A percentile compares a stretch with the other conserved stretches of the same genome.
These are phyloP conservation scores for Archips xylosteana DNA, from an alignment of 2,888 invertebrate species.

Conservation along the genomic window DNA sequence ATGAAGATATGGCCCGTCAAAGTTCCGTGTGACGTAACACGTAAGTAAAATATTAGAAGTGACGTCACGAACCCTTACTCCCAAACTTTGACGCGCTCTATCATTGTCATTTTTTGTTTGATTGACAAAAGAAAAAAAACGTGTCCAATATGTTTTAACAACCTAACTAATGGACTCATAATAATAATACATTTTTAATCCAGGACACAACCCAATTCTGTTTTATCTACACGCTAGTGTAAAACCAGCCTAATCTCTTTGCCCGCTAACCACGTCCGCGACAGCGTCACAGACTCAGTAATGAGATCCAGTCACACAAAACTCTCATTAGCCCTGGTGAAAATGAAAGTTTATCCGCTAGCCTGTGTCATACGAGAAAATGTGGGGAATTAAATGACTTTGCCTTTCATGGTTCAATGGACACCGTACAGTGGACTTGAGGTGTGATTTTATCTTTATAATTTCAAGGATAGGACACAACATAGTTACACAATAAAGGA, in stretches of 20 bases:
- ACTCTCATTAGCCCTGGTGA: constrained; percentile 32
- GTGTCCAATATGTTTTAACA: too few relatives aligned
- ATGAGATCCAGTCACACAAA: constrained; percentile 39
- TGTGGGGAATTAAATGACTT: background rate
- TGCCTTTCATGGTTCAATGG: background rate
- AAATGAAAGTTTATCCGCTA: constrained; percentile 35
- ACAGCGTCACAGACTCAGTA: constrained; percentile 13
- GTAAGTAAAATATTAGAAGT: too few relatives aligned
- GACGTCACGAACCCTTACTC: too few relatives aligned
- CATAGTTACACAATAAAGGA: too few relatives aligned
- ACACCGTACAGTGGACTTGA: background rate
- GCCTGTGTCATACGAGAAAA: constrained; percentile 19
- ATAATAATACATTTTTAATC: too few relatives aligned
- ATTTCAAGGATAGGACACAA: too few relatives aligned
- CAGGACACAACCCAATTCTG: background rate
- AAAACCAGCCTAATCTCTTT: constrained; percentile 26
- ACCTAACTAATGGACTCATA: too few relatives aligned
- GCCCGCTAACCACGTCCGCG: constrained; percentile 6
- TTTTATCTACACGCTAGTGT: background rate
- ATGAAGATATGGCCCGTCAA: too few relatives aligned
- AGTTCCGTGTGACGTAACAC: too few relatives aligned
- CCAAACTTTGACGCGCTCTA: too few relatives aligned
- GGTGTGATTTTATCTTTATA: background rate
- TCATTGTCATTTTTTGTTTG: too few relatives aligned
- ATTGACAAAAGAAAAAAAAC: too few relatives aligned